Evolutionary conservation across 2,797 vertebrate species (phyloP).

Genomic region (Agapornis canus): DNA sequence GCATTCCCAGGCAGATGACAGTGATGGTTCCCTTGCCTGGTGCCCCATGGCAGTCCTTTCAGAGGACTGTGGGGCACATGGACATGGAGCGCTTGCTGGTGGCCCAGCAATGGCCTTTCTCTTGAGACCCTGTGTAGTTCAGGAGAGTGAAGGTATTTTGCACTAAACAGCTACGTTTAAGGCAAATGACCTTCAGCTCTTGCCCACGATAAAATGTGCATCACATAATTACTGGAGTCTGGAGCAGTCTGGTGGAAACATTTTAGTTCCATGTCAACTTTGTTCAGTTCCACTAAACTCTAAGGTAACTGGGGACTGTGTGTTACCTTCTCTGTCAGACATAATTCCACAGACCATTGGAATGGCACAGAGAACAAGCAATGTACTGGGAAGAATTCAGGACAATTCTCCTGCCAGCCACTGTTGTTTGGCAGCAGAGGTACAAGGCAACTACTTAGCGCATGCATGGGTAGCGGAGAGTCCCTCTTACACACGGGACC

Average conservation of each 20-base stretch:
- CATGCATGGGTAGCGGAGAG: not conserved
- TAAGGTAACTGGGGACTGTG: not conserved
- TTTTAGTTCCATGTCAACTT: not conserved
- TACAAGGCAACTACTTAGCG: not conserved
- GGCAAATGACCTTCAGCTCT: not conserved
- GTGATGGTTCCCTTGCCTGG: accelerated
- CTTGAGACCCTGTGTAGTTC: not conserved
- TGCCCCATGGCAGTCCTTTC: not conserved
- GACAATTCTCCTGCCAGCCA: not conserved
- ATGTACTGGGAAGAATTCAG: not conserved
- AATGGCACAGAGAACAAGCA: not conserved
- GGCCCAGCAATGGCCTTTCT: not conserved
- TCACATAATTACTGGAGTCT: not conserved
- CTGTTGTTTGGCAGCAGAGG: not conserved
- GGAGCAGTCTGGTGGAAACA: not conserved
- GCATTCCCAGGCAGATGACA: not conserved
- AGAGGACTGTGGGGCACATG: not conserved
- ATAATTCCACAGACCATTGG: not conserved
- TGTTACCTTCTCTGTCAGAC: not conserved
- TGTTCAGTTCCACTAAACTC: not conserved
- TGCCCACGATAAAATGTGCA: not conserved
- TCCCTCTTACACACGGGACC: not conserved
- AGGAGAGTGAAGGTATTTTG: not conserved
- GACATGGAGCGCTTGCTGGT: accelerated
- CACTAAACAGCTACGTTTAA: not conserved